Percentiles rank a stretch among this genome's conserved stretches.
Conservation (phyloP, 2,797 vertebrate species). For the Harpagifer antarcticus region DNA sequence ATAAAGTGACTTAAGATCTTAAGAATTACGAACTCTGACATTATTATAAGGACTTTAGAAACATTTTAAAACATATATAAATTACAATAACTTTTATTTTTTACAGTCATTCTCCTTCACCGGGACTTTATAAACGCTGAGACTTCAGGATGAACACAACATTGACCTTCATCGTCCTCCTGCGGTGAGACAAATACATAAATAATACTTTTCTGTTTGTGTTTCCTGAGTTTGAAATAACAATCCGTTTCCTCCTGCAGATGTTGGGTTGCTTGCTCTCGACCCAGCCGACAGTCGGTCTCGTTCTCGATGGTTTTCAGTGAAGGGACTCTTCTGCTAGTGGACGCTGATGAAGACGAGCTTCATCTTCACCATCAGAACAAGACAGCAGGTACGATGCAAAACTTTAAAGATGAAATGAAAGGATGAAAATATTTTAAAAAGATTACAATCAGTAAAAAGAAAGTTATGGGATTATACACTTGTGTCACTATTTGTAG, state of each 20-base stretch:
- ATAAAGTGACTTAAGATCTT: too few relatives aligned
- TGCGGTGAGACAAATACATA: constrained; percentile 46
- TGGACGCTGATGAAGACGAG: constrained; percentile 5
- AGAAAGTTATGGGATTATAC: neutral
- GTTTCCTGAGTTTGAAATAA: neutral
- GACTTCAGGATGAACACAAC: constrained; percentile 25
- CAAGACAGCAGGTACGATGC: neutral
- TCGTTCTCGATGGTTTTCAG: constrained; percentile 48
- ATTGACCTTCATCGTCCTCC: constrained; percentile 37
- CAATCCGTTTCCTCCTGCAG: constrained; percentile 7
- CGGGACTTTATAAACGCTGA: neutral
- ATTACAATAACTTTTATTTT: too few relatives aligned
- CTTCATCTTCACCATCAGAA: neutral
- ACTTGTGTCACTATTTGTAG: too few relatives aligned
- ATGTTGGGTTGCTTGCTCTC: constrained; percentile 2
- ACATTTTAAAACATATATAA: neutral
- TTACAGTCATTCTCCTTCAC: neutral
- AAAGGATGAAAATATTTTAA: neutral
- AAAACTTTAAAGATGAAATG: neutral
- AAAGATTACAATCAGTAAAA: neutral
- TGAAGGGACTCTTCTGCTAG: constrained; percentile 40
- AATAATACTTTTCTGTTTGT: neutral
- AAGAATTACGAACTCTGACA: too few relatives aligned
- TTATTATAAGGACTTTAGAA: neutral
- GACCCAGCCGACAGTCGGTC: neutral